Evolutionary conservation across 2,797 vertebrate genomes (phyloP), one percentile per base, ranked within the genome.

Genomic region (Anableps anableps): DNA sequence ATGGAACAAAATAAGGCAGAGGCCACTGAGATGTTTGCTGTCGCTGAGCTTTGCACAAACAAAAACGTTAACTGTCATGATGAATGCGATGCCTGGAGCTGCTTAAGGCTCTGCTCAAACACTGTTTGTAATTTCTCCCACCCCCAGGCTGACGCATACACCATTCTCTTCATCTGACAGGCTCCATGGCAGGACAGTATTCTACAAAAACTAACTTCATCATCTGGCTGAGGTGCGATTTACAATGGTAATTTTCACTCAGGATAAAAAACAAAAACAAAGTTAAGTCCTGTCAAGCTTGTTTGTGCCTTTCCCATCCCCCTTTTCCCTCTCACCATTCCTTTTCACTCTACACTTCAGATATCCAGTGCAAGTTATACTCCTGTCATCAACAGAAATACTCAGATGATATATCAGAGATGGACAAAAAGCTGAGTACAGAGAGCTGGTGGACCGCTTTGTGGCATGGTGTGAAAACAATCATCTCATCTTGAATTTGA

Each of bases 1-100:
- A 88, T 79, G 82, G 83, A 31, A 16, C 66, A 66, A 76, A 83
- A 89, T 79, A 70, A 85, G 83, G 85, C 76, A 34, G 75, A 88
- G 83, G 85, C 55, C 81, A 45, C 23, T 23, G 77, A 77, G 79
- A 77, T 80, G 64, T 80, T 77, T 55, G 80, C 79, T 0, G 16
- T 76, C 70, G 72, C 68, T 10, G 1, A 73, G 83, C 51, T 58
- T 76, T 75, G 85, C 78, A 85, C 82, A 80, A 87, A 85, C 78
- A 78, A 76, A 78, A 73, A 84, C 68, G 21, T 23, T 78, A 82
- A 87, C 79, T 13, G 86, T 87, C 71, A 43, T 7, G 43, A 82
- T 31, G 58, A 77, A 76, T 75, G 41, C 19, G 73, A 80, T 2
- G 66, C 50, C 70, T 85, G 74, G 58, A 53, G 83, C 79, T 66